phyloP scores from a whole-genome alignment of 2,113 vertebrate genomes.

The Vidua chalybeata region DNA sequence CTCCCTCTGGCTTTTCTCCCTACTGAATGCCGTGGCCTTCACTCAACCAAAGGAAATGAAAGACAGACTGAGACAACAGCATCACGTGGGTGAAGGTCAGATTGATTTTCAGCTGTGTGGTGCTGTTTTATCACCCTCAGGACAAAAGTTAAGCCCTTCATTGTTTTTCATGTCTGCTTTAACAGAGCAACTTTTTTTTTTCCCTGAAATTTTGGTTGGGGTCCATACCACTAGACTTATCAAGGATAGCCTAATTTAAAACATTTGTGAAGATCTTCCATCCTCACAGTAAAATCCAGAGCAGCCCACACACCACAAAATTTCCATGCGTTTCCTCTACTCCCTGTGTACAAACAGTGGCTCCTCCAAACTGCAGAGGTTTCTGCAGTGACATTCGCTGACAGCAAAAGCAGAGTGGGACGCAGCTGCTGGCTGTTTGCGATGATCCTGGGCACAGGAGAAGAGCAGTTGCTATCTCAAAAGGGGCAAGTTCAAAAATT shows the following conservation, averaged over 20 bases:
- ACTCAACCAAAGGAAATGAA: slow-evolving; percentile 55
- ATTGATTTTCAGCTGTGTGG: slow-evolving; percentile 66
- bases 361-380: neutral
- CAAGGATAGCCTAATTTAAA: slow-evolving; percentile 42
- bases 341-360: neutral
- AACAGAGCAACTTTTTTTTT: slow-evolving; percentile 35
- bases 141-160: slow-evolving; percentile 65
- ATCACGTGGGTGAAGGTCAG: slow-evolving; percentile 70
- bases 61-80: slow-evolving; percentile 48
- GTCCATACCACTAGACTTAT: slow-evolving; percentile 39
- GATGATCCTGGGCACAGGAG: neutral
- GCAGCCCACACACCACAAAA: neutral
- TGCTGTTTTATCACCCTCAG: slow-evolving; percentile 69
- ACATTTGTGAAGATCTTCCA: slow-evolving; percentile 11
- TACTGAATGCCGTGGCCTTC: slow-evolving; percentile 56
- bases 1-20: slow-evolving; percentile 61
- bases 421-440: neutral
- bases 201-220: slow-evolving; percentile 7
- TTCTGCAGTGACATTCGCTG: neutral
- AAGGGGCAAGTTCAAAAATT: slow-evolving; percentile 42
- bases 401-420: neutral
- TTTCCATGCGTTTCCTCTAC: neutral
- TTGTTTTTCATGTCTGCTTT: slow-evolving; percentile 50
- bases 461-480: neutral
- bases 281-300: neutral